Evolutionary conservation across 2,888 invertebrate species (phyloP).

Genomic region (Clepsis dumicolana): DNA sequence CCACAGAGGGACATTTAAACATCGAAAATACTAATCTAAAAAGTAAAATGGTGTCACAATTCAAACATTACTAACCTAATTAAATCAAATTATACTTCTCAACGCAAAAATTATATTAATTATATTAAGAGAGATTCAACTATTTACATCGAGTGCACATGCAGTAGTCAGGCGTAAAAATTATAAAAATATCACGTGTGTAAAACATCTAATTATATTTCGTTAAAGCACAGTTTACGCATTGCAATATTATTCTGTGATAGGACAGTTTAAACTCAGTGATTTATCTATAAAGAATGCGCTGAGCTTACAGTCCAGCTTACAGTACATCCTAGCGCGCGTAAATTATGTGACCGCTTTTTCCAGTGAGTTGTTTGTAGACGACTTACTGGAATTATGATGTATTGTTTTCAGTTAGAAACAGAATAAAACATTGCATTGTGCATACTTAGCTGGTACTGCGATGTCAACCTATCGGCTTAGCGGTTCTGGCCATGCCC

Average conservation of each 20-base stretch:
- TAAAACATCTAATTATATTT: conserved; percentile 11
- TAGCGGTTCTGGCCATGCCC: conserved; percentile 69
- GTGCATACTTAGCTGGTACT: not conserved
- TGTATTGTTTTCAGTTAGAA: not conserved
- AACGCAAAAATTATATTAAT: conserved; percentile 44
- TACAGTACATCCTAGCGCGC: too few species aligned
- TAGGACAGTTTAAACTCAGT: not conserved
- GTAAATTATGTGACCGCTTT: too few species aligned
- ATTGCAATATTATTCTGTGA: conserved; percentile 3
- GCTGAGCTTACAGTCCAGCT: not conserved
- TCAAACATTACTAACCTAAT: conserved; percentile 33
- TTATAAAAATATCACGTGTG: conserved; percentile 35
- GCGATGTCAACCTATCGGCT: conserved; percentile 67
- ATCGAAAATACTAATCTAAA: conserved; percentile 40
- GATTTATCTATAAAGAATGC: not conserved
- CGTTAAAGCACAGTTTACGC: not conserved
- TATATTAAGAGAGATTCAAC: conserved; percentile 45
- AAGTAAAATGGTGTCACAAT: conserved; percentile 26
- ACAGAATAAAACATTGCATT: conserved; percentile 20
- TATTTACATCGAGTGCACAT: conserved; percentile 40
- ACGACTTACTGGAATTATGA: not conserved
- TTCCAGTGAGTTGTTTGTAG: not conserved
- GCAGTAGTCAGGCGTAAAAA: conserved; percentile 29
- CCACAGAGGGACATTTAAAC: conserved; percentile 26
- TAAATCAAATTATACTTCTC: conserved; percentile 34